A percentile compares a stretch with the other conserved stretches of the same genome.
phyloP scores from a whole-genome alignment of 2,113 vertebrate species.

The Melanerpes formicivorus region DNA sequence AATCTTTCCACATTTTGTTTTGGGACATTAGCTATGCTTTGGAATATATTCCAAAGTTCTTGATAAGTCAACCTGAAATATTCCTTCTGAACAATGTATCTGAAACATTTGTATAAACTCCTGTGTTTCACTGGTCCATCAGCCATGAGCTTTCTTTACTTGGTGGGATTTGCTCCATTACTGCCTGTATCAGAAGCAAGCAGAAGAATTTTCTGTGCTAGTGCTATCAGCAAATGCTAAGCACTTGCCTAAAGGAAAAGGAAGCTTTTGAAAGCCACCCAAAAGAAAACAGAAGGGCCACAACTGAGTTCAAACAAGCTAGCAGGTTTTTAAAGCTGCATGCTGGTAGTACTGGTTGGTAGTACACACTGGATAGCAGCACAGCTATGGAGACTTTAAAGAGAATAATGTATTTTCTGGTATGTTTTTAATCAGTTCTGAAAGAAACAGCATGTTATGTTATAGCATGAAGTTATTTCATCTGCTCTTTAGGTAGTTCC shows the following conservation, averaged over 20 bases:
- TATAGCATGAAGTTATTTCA: background rate
- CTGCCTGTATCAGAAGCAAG: background rate
- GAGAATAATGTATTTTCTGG: background rate
- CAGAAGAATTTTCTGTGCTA: background rate
- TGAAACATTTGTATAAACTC: background rate
- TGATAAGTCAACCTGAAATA: background rate
- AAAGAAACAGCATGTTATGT: background rate
- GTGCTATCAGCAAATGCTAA: background rate
- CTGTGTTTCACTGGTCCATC: background rate
- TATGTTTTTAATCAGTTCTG: background rate
- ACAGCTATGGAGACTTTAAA: background rate
- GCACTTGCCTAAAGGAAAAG: background rate
- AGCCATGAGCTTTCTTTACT: background rate
- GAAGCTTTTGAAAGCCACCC: background rate
- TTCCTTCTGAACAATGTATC: background rate
- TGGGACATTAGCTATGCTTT: background rate
- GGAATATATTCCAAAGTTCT: background rate
- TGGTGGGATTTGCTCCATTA: background rate
- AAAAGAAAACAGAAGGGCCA: background rate
- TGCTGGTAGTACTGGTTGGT: background rate
- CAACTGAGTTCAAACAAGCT: background rate
- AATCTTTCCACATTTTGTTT: background rate
- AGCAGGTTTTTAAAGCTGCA: background rate
- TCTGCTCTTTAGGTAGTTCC: background rate
- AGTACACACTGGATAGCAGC: background rate